These are phyloP conservation scores for Pheosia gnoma DNA, from an alignment of 2,888 invertebrate species.

Conservation along the genomic window DNA sequence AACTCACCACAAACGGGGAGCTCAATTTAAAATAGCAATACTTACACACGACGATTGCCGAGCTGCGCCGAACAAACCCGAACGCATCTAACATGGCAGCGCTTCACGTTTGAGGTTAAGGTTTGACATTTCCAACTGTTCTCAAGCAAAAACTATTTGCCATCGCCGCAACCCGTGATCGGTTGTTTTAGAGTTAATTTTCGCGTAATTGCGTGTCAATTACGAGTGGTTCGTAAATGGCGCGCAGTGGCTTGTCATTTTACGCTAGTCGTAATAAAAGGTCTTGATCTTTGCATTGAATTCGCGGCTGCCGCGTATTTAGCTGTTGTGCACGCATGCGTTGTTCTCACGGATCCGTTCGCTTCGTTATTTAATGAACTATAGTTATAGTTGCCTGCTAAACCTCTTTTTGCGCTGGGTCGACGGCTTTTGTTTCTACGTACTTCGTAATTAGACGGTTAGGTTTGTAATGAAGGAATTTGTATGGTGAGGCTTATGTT, in stretches of 20 bases:
- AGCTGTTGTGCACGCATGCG: constrained; percentile 60
- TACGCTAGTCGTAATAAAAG: constrained; percentile 61
- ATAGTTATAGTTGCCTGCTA: constrained; percentile 46
- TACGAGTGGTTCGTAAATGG: constrained; percentile 47
- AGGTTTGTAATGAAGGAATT: constrained; percentile 20
- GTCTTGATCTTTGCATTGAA: constrained; percentile 82
- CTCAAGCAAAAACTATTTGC: constrained; percentile 53
- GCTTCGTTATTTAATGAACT: constrained; percentile 53
- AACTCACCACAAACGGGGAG: constrained; percentile 34
- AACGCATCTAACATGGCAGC: constrained; percentile 72
- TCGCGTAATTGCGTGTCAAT: constrained; percentile 34
- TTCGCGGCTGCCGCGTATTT: constrained; percentile 57
- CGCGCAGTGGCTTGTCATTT: constrained; percentile 65
- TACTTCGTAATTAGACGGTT: constrained; percentile 23
- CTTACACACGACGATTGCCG: constrained; percentile 49
- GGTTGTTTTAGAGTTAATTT: constrained; percentile 49
- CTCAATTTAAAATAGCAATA: constrained; percentile 50
- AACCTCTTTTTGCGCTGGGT: constrained; percentile 41
- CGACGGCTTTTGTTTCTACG: constrained; percentile 36
- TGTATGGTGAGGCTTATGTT: constrained; percentile 11
- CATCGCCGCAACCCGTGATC: constrained; percentile 33
- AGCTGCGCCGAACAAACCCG: constrained; percentile 62
- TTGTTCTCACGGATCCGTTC: constrained; percentile 64
- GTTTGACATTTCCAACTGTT: constrained; percentile 79
- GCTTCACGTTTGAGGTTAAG: constrained; percentile 83